Evolutionary conservation across 2,113 vertebrate genomes (phyloP).

Genomic region (Cricetomys ansorgei): DNA sequence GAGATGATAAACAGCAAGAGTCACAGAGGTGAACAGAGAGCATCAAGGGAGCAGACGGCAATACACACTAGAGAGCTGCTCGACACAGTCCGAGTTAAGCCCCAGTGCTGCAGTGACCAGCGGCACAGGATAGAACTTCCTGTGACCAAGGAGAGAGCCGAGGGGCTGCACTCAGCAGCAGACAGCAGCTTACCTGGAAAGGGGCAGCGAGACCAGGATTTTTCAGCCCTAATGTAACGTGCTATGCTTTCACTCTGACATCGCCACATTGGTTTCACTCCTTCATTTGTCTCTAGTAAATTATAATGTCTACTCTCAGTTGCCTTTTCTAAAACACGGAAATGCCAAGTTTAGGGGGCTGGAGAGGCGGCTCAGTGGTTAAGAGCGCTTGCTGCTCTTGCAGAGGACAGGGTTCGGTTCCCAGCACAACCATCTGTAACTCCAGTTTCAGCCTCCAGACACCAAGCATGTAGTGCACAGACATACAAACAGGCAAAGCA

Average conservation of each 20-base stretch:
- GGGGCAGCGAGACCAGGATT: not conserved
- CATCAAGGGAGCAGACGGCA: not conserved
- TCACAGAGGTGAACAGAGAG: not conserved
- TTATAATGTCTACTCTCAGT: constrained; percentile 62
- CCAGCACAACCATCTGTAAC: not conserved
- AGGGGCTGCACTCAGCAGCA: not conserved
- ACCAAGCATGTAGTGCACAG: not conserved
- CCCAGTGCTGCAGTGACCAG: not conserved
- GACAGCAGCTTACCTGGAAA: not conserved
- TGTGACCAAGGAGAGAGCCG: not conserved
- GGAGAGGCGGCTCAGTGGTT: not conserved
- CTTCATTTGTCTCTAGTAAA: constrained; percentile 43
- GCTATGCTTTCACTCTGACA: constrained; percentile 1
- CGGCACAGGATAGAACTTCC: not conserved
- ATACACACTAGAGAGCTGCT: not conserved
- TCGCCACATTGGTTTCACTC: constrained; percentile 36
- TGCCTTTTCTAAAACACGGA: constrained; percentile 64
- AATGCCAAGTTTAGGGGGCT: not conserved
- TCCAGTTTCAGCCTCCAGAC: not conserved
- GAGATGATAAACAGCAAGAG: not conserved
- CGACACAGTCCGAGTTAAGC: not conserved
- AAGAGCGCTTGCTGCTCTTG: not conserved
- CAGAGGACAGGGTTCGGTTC: not conserved
- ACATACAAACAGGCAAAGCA: not conserved
- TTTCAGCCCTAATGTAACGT: not conserved